phyloP scores from a whole-genome alignment of 2,888 invertebrate genomes.

The Amblyjoppa fuscipennis region DNA sequence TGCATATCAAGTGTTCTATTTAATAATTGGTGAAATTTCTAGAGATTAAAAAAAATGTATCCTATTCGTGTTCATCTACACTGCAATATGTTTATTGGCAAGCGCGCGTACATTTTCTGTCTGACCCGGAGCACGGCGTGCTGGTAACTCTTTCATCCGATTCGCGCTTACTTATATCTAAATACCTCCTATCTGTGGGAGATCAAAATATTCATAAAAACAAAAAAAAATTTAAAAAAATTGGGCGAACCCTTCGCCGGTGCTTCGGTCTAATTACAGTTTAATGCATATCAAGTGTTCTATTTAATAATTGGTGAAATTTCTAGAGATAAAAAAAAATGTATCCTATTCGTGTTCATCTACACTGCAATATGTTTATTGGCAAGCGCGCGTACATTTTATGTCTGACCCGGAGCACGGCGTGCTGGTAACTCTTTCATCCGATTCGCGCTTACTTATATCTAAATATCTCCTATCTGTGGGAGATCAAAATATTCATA shows the following conservation, averaged over 20 bases:
- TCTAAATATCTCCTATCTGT: slow-evolving; percentile 14
- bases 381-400: slow-evolving; percentile 68
- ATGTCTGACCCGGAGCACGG: slow-evolving; percentile 26
- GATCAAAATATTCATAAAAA: neutral
- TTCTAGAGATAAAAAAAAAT: no score
- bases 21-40: no score
- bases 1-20: no score
- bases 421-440: slow-evolving; percentile 40
- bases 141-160: slow-evolving; percentile 29
- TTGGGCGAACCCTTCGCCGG: no score
- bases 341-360: slow-evolving; percentile 13
- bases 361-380: slow-evolving; percentile 69
- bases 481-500: neutral
- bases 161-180: slow-evolving; percentile 17
- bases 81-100: slow-evolving; percentile 69
- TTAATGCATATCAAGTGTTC: no score
- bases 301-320: no score
- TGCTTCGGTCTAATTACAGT: no score
- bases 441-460: slow-evolving; percentile 3
- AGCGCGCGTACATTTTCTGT: slow-evolving; percentile 68
- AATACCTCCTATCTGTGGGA: slow-evolving; percentile 9
- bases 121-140: neutral
- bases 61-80: slow-evolving; percentile 38
- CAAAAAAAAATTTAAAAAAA: neutral
- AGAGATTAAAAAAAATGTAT: no score